Conservation (phyloP, 2,113 vertebrate species). For the Leptobrachium leishanense region DNA sequence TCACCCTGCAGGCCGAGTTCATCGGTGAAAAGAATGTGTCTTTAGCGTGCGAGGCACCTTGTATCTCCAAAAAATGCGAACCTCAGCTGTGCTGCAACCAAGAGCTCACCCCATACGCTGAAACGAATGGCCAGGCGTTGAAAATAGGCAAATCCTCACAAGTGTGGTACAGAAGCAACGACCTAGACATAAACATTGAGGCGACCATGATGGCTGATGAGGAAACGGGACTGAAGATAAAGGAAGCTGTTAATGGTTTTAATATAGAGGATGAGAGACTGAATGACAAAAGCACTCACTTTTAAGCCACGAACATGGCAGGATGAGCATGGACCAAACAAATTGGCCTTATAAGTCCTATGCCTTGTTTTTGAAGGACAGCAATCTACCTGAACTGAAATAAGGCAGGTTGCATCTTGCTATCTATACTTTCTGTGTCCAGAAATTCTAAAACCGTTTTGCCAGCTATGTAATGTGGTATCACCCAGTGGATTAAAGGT, state of each 20-base stretch:
- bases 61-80: conserved; percentile 66
- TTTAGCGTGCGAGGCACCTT: conserved; percentile 65
- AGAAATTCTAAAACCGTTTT: no score
- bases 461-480: no score
- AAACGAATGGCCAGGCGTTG: conserved; percentile 56
- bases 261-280: conserved; percentile 36
- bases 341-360: not conserved
- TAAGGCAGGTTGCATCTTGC: not conserved
- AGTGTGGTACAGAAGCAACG: conserved; percentile 27
- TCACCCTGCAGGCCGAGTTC: conserved; percentile 79
- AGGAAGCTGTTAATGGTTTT: conserved; percentile 20
- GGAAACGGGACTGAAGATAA: rapidly evolving
- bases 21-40: conserved; percentile 51
- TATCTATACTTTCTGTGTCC: no score
- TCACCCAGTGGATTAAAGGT: no score
- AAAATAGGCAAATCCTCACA: conserved; percentile 52
- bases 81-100: conserved; percentile 73
- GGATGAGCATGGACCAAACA: conserved; percentile 35
- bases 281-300: conserved; percentile 56
- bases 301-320: conserved; percentile 53
- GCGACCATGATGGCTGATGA: conserved; percentile 37
- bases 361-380: not conserved
- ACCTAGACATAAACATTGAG: conserved; percentile 42
- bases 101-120: conserved; percentile 28
- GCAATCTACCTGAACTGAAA: not conserved